Evolutionary conservation across 2,113 vertebrate genomes (phyloP).

Genomic region (Channa maculata): DNA sequence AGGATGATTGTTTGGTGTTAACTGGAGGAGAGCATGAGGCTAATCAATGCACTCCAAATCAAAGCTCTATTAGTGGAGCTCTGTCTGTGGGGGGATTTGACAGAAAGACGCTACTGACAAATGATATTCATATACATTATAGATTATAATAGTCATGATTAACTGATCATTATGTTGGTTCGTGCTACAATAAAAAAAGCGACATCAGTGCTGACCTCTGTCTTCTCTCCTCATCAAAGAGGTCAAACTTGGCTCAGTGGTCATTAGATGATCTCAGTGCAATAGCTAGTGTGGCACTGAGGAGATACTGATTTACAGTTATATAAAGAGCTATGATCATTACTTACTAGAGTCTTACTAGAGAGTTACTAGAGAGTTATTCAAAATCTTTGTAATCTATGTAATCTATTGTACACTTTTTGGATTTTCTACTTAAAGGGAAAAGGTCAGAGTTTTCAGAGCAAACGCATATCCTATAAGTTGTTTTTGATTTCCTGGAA

Average conservation of each 20-base stretch:
- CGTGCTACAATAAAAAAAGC: slow-evolving; percentile 51
- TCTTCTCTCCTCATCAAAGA: slow-evolving; percentile 46
- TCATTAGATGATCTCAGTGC: slow-evolving; percentile 65
- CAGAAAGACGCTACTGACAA: slow-evolving; percentile 49
- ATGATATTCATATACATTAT: slow-evolving; percentile 78
- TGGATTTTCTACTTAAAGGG: slow-evolving; percentile 38
- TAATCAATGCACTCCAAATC: slow-evolving; percentile 74
- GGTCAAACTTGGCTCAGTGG: slow-evolving; percentile 68
- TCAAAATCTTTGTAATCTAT: slow-evolving; percentile 44
- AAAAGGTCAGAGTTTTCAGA: slow-evolving; percentile 66
- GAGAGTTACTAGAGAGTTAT: too few species aligned
- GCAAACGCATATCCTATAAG: slow-evolving; percentile 23
- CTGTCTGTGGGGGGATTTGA: slow-evolving; percentile 18
- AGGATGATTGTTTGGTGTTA: slow-evolving; percentile 66
- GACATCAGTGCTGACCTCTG: slow-evolving; percentile 43
- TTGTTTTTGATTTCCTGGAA: slow-evolving; percentile 51
- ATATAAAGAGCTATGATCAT: slow-evolving; percentile 40
- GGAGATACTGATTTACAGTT: slow-evolving; percentile 59
- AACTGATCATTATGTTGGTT: slow-evolving; percentile 70
- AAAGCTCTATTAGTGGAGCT: slow-evolving; percentile 63
- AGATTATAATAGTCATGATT: slow-evolving; percentile 71
- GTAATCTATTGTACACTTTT: slow-evolving; percentile 46
- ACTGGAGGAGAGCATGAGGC: slow-evolving; percentile 52
- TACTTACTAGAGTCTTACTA: background rate
- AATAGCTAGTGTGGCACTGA: slow-evolving; percentile 36